Percentiles rank a stretch among this genome's conserved stretches.
phyloP scores from a whole-genome alignment of 2,113 vertebrate genomes.

The human (Homo sapiens) region DNA sequence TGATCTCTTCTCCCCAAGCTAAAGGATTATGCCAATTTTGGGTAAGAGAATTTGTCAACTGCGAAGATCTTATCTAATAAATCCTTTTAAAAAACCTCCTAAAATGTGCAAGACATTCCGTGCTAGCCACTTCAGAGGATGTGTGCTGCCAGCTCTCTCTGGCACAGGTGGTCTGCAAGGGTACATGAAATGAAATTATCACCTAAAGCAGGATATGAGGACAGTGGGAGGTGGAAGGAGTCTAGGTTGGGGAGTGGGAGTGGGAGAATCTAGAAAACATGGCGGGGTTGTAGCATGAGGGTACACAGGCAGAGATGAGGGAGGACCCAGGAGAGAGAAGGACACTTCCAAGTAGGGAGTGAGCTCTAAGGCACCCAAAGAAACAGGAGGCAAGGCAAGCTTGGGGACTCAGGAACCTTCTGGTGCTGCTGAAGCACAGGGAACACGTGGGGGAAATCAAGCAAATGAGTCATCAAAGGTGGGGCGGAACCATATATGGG shows the following conservation, averaged over 20 bases:
- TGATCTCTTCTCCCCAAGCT: not conserved
- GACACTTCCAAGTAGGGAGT: not conserved
- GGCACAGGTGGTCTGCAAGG: not conserved
- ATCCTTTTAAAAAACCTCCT: not conserved
- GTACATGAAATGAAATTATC: not conserved
- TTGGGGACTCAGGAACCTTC: not conserved
- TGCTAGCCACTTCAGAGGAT: not conserved
- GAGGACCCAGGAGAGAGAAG: not conserved
- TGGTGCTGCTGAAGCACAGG: not conserved
- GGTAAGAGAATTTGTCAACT: not conserved
- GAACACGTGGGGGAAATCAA: not conserved
- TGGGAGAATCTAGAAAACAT: not conserved
- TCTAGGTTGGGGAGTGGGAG: not conserved
- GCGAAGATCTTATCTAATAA: not conserved
- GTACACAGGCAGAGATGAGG: not conserved
- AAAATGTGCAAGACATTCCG: not conserved
- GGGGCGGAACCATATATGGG: not conserved
- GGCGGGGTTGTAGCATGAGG: not conserved
- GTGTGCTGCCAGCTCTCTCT: not conserved
- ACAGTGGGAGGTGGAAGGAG: not conserved
- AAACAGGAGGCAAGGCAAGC: not conserved
- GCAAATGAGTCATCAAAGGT: not conserved
- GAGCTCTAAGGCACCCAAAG: not conserved
- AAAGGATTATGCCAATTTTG: not conserved
- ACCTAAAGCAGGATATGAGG: not conserved